These are phyloP conservation scores for Cyrtorhinus lividipennis DNA, from an alignment of 1,140 invertebrate genomes.

Conservation along the genomic window DNA sequence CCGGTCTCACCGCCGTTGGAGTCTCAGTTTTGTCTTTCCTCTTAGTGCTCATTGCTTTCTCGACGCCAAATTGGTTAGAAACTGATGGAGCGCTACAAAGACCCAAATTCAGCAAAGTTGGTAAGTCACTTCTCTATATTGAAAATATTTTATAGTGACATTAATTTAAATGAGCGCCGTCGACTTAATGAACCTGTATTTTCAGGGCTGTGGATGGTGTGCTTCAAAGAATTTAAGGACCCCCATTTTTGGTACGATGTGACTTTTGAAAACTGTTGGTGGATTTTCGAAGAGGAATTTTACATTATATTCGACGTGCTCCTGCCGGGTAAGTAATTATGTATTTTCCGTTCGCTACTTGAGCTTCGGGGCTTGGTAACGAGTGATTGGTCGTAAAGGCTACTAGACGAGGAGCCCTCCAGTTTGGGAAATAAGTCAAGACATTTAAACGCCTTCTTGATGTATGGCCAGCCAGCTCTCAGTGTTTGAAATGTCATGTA, in stretches of 20 bases:
- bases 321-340: slow-evolving; percentile 39
- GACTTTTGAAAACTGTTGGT: slow-evolving; percentile 68
- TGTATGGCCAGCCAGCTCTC: no score
- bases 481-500: no score
- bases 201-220: slow-evolving; percentile 85
- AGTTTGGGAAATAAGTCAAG: no score
- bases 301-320: slow-evolving; percentile 74
- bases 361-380: no score
- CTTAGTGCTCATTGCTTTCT: slow-evolving; percentile 72
- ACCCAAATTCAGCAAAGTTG: slow-evolving; percentile 66
- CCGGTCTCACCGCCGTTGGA: slow-evolving; percentile 49
- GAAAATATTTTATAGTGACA: slow-evolving; percentile 2
- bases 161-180: slow-evolving; percentile 12
- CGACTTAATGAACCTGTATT: slow-evolving; percentile 6
- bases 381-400: no score
- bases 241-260: slow-evolving; percentile 64
- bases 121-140: slow-evolving; percentile 35
- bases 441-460: no score
- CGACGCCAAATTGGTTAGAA: slow-evolving; percentile 83
- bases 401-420: no score
- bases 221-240: slow-evolving; percentile 71
- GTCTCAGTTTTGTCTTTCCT: slow-evolving; percentile 51
- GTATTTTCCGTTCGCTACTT: no score
- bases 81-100: slow-evolving; percentile 64
- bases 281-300: slow-evolving; percentile 86